Evolutionary conservation across 2,797 vertebrate species (phyloP).

Genomic region (Aldrovandia affinis): DNA sequence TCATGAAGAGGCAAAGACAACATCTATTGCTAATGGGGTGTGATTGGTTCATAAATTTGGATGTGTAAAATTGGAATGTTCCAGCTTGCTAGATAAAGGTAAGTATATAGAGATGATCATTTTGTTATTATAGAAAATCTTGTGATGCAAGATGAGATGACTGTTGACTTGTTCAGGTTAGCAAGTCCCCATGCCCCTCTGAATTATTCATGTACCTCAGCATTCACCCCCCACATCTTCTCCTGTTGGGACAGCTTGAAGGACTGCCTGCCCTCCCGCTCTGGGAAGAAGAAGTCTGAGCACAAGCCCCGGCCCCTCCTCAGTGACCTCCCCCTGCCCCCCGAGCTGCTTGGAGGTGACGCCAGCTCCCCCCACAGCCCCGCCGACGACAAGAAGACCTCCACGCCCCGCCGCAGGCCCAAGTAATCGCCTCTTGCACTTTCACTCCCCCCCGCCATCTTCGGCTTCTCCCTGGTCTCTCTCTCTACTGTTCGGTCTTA

Average conservation of each 20-base stretch:
- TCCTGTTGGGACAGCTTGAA: constrained; percentile 62
- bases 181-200: background rate
- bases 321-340: constrained; percentile 90
- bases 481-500: background rate
- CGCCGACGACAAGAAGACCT: constrained; percentile 86
- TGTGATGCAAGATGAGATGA: background rate
- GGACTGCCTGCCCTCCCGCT: constrained; percentile 65
- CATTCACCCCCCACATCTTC: background rate
- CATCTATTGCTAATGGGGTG: no score
- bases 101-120: no score
- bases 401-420: constrained; percentile 79
- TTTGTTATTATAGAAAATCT: no score
- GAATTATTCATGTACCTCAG: background rate
- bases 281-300: constrained; percentile 88
- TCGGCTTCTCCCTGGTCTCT: background rate
- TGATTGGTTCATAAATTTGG: no score
- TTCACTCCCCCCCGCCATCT: background rate
- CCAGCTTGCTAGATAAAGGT: no score
- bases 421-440: constrained; percentile 76
- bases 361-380: constrained; percentile 81
- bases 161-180: no score
- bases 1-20: no score
- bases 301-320: constrained; percentile 88
- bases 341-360: constrained; percentile 79
- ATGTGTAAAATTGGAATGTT: no score